phyloP scores from a whole-genome alignment of 2,113 vertebrate genomes.

The Caranx melampygus region DNA sequence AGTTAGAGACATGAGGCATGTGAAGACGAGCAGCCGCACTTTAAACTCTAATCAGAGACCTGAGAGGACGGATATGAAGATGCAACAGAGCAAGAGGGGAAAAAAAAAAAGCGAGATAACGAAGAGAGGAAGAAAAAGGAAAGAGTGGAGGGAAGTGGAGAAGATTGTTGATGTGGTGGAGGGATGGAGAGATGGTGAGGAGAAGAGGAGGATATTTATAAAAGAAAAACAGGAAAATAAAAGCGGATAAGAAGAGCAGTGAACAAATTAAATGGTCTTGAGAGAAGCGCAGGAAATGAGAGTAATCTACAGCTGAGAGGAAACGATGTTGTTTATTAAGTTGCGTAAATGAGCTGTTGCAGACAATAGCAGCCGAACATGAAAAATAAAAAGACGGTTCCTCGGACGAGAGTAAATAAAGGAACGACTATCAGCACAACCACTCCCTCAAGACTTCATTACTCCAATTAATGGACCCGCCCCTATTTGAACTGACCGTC shows the following conservation, averaged over 20 bases:
- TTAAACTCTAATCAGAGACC: no score
- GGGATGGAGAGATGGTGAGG: no score
- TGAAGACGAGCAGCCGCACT: no score
- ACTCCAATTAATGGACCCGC: slow-evolving; percentile 84
- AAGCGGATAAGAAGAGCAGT: not conserved
- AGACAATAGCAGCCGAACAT: slow-evolving; percentile 74
- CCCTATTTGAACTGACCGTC: slow-evolving; percentile 82
- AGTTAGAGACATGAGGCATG: no score
- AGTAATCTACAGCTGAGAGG: slow-evolving; percentile 13
- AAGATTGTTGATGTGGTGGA: no score
- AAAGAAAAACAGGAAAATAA: not conserved
- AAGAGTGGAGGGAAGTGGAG: no score
- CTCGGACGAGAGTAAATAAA: slow-evolving; percentile 39
- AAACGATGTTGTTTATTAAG: slow-evolving; percentile 76
- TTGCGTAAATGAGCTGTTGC: slow-evolving; percentile 77
- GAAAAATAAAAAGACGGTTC: slow-evolving; percentile 77
- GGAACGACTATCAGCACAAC: slow-evolving; percentile 76
- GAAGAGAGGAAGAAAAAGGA: not conserved
- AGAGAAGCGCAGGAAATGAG: not conserved
- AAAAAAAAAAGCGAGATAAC: no score
- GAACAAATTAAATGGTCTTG: slow-evolving; percentile 3
- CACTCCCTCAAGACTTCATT: slow-evolving; percentile 83
- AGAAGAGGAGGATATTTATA: not conserved
- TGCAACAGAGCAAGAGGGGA: no score
- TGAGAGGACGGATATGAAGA: no score